Evolutionary conservation across 2,797 vertebrate genomes (phyloP).

Genomic region (Fundulus diaphanus): DNA sequence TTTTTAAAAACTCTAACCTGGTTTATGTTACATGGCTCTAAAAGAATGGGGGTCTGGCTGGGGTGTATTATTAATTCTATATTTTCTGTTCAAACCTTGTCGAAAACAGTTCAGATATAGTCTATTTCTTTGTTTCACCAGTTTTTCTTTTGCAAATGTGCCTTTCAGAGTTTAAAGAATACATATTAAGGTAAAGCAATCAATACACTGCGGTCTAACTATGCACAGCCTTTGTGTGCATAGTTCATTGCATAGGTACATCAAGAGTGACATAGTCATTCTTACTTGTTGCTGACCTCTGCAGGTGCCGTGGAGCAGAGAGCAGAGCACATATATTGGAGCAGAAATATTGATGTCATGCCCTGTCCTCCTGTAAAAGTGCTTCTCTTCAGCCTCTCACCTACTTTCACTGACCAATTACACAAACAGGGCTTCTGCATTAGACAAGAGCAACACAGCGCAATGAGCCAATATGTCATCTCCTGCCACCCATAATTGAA

Average conservation of each 20-base stretch:
- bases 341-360: constrained; percentile 32
- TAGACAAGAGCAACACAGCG: constrained; percentile 17
- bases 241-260: constrained; percentile 17
- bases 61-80: background rate
- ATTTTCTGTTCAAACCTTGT: no score
- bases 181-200: background rate
- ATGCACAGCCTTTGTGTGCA: background rate
- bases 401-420: constrained; percentile 32
- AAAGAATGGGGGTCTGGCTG: background rate
- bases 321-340: constrained; percentile 24
- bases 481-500: constrained; percentile 31
- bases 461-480: constrained; percentile 39
- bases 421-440: constrained; percentile 17
- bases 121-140: background rate
- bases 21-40: constrained; percentile 1
- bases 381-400: constrained; percentile 39
- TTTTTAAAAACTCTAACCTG: background rate
- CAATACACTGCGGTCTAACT: background rate
- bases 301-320: constrained; percentile 24
- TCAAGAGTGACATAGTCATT: constrained; percentile 26
- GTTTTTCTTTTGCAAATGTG: background rate
- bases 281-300: constrained; percentile 33
- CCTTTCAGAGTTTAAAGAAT: background rate
- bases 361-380: no score
- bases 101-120: no score